Evolutionary conservation across 2,113 vertebrate species (phyloP).

Genomic region (Sciurus niger): DNA sequence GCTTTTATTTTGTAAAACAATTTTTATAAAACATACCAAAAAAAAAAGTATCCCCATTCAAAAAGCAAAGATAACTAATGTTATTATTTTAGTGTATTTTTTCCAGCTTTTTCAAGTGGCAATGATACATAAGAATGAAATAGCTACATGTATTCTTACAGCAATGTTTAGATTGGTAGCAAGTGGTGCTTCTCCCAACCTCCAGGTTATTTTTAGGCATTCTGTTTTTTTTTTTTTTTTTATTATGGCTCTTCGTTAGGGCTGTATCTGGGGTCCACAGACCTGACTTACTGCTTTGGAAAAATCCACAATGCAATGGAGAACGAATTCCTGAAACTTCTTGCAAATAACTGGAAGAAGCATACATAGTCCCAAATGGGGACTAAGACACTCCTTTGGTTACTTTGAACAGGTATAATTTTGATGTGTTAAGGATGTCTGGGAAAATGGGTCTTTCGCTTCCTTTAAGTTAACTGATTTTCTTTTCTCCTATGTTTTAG

Average conservation of each 20-base stretch:
- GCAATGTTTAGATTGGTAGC: background rate
- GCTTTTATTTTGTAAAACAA: constrained; percentile 26
- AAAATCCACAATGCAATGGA: background rate
- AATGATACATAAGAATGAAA: constrained; percentile 4
- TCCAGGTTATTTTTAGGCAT: background rate
- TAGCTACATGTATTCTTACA: background rate
- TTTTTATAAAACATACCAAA: background rate
- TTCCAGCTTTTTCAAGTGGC: background rate
- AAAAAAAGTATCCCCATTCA: constrained; percentile 20
- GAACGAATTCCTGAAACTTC: constrained; percentile 9
- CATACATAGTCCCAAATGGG: background rate
- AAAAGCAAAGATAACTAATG: background rate
- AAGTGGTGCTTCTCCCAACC: background rate
- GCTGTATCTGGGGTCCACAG: background rate
- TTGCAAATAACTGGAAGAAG: background rate
- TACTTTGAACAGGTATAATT: background rate
- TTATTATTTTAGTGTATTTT: background rate
- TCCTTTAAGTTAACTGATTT: background rate
- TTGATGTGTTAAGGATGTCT: background rate
- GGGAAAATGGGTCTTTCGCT: background rate
- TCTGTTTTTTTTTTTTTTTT: background rate
- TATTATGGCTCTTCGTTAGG: background rate
- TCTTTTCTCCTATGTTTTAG: background rate
- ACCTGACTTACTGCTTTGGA: background rate
- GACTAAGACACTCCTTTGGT: fast-evolving